These are phyloP conservation scores for Subanguina moxae DNA, from an alignment of 1,140 invertebrate species.

Conservation along the genomic window DNA sequence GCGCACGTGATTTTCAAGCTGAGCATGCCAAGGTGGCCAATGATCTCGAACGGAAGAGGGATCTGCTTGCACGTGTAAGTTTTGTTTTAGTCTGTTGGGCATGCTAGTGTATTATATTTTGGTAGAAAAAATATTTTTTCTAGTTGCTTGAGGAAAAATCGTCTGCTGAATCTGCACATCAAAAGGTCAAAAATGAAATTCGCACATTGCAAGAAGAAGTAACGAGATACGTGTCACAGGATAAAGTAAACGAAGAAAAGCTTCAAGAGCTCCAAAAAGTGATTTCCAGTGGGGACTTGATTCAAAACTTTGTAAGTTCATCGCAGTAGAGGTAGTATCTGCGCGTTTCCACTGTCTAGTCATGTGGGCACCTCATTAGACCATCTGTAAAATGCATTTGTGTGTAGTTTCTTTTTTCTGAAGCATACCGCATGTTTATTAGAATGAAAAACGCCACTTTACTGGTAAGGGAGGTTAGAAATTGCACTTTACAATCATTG, in stretches of 20 bases:
- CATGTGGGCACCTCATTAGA: no score
- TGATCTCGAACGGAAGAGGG: not conserved
- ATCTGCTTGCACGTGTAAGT: not conserved
- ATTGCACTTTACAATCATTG: no score
- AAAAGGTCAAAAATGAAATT: not conserved
- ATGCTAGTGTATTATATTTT: no score
- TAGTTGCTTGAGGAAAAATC: not conserved
- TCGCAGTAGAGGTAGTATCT: not conserved
- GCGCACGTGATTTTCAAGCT: not conserved
- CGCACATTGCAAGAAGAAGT: not conserved
- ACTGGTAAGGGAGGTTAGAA: no score
- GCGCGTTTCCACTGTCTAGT: no score
- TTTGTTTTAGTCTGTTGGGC: no score
- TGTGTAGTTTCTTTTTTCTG: no score
- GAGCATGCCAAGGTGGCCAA: not conserved
- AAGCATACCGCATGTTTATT: no score
- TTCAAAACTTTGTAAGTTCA: conserved; percentile 32
- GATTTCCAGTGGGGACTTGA: conserved; percentile 13
- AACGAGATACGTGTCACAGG: not conserved
- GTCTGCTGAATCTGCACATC: not conserved
- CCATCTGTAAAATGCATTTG: no score
- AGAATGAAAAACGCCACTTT: no score
- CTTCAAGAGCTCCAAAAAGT: conserved; percentile 26
- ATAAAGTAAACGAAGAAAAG: conserved; percentile 17
- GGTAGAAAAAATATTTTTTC: conserved; percentile 17